Evolutionary conservation across 1,140 invertebrate genomes (phyloP).

Genomic region (Teleopsis dalmanni): DNA sequence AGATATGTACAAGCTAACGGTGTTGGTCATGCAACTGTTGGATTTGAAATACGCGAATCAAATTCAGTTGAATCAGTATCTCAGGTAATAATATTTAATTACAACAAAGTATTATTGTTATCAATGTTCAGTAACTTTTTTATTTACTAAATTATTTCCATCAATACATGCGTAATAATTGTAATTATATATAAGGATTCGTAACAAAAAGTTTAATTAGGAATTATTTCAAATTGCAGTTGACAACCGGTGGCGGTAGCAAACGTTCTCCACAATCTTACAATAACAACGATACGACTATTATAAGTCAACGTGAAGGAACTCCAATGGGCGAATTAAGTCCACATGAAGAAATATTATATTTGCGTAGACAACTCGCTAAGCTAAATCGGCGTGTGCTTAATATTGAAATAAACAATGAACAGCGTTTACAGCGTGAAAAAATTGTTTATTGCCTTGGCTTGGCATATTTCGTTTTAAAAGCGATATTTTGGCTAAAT

Average conservation of each 20-base stretch:
- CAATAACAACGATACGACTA: slow-evolving; percentile 30
- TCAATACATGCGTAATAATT: neutral
- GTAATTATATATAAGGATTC: neutral
- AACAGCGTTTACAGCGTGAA: neutral
- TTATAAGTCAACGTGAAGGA: slow-evolving; percentile 50
- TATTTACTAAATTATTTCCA: neutral
- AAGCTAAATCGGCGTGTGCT: neutral
- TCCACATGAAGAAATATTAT: slow-evolving; percentile 68
- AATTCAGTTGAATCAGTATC: slow-evolving; percentile 40
- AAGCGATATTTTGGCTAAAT: slow-evolving; percentile 67
- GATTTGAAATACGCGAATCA: slow-evolving; percentile 29
- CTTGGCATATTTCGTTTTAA: slow-evolving; percentile 74
- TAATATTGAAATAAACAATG: slow-evolving; percentile 61
- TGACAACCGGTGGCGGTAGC: slow-evolving; percentile 37
- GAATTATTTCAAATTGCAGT: slow-evolving; percentile 13
- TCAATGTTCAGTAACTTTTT: slow-evolving; percentile 3
- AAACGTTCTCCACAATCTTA: slow-evolving; percentile 28
- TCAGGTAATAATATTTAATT: slow-evolving; percentile 21
- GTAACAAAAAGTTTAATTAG: neutral
- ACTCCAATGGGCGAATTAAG: slow-evolving; percentile 61
- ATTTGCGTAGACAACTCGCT: slow-evolving; percentile 61
- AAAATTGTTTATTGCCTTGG: slow-evolving; percentile 73
- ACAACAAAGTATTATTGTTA: slow-evolving; percentile 2
- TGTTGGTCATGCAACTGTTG: slow-evolving; percentile 22
- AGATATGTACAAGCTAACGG: slow-evolving; percentile 38